Evolutionary conservation across 2,113 vertebrate species (phyloP).

Genomic region (Scytalopus superciliaris): DNA sequence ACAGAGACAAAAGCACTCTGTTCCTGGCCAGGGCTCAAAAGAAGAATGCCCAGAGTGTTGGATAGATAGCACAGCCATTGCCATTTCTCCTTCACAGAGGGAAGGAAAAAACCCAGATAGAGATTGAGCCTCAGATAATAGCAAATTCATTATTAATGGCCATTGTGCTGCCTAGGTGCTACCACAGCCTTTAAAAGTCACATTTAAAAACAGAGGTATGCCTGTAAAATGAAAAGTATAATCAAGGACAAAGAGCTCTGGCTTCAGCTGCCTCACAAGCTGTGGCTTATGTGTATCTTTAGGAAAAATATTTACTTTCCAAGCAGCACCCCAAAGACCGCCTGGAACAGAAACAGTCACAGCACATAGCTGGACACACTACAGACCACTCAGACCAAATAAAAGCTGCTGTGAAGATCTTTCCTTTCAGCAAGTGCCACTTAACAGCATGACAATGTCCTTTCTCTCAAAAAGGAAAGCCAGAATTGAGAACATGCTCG

Average conservation of each 20-base stretch:
- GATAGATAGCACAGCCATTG: background rate
- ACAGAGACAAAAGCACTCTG: background rate
- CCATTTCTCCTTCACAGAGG: background rate
- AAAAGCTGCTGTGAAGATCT: background rate
- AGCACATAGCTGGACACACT: background rate
- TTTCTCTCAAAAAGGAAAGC: background rate
- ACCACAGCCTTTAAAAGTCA: background rate
- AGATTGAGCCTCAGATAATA: slow-evolving; percentile 12
- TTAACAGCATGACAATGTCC: background rate
- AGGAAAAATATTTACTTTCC: background rate
- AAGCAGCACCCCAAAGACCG: background rate
- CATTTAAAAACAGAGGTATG: background rate
- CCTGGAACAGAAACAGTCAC: background rate
- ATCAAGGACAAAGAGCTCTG: background rate
- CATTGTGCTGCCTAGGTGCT: background rate
- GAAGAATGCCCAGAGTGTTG: background rate
- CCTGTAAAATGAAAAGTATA: background rate
- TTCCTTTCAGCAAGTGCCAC: background rate
- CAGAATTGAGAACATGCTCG: background rate
- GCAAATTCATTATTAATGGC: slow-evolving; percentile 5
- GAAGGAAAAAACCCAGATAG: background rate
- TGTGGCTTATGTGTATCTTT: background rate
- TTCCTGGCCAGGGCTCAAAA: background rate
- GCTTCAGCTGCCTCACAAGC: background rate
- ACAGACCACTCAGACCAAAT: background rate